Percentiles rank a stretch among this genome's conserved stretches.
Evolutionary conservation across 2,888 invertebrate genomes (phyloP).

Genomic region (Dryococelus australis): DNA sequence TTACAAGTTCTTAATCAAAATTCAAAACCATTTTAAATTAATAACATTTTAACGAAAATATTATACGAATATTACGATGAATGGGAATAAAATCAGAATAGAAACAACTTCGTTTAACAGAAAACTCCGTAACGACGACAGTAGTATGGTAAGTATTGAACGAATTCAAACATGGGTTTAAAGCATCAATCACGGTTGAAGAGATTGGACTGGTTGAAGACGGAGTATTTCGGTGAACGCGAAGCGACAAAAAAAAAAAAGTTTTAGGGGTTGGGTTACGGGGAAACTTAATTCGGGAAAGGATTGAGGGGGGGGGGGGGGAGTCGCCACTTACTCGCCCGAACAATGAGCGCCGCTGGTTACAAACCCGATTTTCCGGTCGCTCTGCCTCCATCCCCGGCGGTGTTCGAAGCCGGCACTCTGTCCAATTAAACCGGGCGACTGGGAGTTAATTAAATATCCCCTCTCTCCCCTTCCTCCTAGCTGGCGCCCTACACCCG

Average conservation of each 20-base stretch:
- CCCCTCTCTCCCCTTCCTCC: not conserved
- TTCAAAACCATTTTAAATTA: too few relatives aligned
- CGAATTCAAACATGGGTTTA: not conserved
- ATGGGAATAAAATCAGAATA: too few relatives aligned
- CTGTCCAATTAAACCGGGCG: conserved; percentile 11
- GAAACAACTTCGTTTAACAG: too few relatives aligned
- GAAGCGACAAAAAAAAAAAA: not conserved
- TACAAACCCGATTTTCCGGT: conserved; percentile 5
- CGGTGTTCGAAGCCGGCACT: conserved; percentile 16
- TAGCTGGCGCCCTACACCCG: not conserved
- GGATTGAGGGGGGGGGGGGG: not conserved
- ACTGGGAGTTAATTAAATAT: conserved; percentile 10
- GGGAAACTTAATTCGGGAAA: not conserved
- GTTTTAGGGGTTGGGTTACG: not conserved
- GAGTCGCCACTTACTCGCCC: not conserved
- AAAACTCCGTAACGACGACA: too few relatives aligned
- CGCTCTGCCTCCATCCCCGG: conserved; percentile 8
- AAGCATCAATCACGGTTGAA: not conserved
- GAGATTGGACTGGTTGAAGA: not conserved
- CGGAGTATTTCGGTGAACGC: not conserved
- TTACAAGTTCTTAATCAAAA: too few relatives aligned
- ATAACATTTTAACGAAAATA: too few relatives aligned
- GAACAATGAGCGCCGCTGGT: not conserved
- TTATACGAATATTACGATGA: too few relatives aligned
- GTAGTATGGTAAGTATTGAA: not conserved